These are phyloP conservation scores for Ypsolopha sequella DNA, from an alignment of 2,888 invertebrate genomes.

Conservation along the genomic window DNA sequence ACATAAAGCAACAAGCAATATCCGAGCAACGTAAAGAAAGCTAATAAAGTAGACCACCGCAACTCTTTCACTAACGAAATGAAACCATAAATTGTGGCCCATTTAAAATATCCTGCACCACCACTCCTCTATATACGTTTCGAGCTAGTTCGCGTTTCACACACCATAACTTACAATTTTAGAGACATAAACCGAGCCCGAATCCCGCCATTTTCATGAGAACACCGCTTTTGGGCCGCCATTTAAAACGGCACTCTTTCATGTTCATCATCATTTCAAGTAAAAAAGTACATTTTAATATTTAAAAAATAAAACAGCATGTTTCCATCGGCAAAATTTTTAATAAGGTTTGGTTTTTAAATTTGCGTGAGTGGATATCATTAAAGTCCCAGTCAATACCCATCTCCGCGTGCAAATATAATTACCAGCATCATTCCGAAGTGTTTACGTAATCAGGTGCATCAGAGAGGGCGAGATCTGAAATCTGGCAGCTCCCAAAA, in stretches of 20 bases:
- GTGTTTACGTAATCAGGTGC: neutral
- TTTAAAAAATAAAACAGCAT: too few relatives aligned
- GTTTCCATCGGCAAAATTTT: too few relatives aligned
- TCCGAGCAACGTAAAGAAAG: neutral
- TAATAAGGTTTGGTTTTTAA: too few relatives aligned
- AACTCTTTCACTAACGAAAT: neutral
- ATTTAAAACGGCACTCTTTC: too few relatives aligned
- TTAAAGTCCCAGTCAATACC: too few relatives aligned
- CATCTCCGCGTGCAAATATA: too few relatives aligned
- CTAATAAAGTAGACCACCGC: neutral
- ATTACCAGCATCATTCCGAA: too few relatives aligned
- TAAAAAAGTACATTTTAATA: too few relatives aligned
- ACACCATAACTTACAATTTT: conserved; percentile 16
- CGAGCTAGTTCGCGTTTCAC: conserved; percentile 1
- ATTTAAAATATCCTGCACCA: conserved; percentile 4
- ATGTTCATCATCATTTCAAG: too few relatives aligned
- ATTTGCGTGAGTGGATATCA: too few relatives aligned
- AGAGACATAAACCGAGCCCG: conserved; percentile 8
- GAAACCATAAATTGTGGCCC: neutral
- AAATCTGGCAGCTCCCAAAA: neutral
- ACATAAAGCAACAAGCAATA: neutral
- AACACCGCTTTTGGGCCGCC: neutral
- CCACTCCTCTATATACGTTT: neutral
- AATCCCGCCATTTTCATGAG: conserved; percentile 6
- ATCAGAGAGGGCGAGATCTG: neutral